Conservation (phyloP, 2,113 vertebrate genomes). For the Corythaeola cristata region DNA sequence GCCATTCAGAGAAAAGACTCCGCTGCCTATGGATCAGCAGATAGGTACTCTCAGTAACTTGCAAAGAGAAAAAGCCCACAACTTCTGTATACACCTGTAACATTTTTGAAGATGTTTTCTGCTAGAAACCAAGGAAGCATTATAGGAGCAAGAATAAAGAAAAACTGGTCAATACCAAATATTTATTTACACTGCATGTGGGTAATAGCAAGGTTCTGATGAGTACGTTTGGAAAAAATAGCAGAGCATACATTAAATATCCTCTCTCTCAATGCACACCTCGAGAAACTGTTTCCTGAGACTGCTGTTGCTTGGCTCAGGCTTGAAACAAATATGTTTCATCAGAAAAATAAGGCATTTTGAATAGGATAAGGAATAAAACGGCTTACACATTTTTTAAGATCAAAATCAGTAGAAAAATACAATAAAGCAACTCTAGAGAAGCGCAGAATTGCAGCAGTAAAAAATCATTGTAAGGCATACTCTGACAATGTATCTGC, state of each 20-base stretch:
- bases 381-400: neutral
- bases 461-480: neutral
- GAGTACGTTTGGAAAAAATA: neutral
- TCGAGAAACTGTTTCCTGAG: neutral
- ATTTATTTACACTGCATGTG: neutral
- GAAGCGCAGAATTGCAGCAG: neutral
- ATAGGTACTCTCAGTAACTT: neutral
- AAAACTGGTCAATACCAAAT: neutral
- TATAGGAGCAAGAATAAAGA: neutral
- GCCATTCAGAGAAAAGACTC: neutral
- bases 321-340: neutral
- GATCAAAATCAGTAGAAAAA: neutral
- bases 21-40: neutral
- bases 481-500: neutral
- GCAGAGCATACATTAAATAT: neutral
- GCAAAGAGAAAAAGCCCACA: neutral
- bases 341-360: neutral
- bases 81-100: neutral
- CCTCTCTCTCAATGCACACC: neutral
- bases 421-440: neutral
- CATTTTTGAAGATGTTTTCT: neutral
- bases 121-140: neutral
- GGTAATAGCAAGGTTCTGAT: neutral
- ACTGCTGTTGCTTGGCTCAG: neutral
- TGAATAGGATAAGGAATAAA: neutral